A percentile compares a stretch with the other conserved stretches of the same genome.
phyloP scores from a whole-genome alignment of 2,797 vertebrate genomes.

The Phalloptychus januarius region DNA sequence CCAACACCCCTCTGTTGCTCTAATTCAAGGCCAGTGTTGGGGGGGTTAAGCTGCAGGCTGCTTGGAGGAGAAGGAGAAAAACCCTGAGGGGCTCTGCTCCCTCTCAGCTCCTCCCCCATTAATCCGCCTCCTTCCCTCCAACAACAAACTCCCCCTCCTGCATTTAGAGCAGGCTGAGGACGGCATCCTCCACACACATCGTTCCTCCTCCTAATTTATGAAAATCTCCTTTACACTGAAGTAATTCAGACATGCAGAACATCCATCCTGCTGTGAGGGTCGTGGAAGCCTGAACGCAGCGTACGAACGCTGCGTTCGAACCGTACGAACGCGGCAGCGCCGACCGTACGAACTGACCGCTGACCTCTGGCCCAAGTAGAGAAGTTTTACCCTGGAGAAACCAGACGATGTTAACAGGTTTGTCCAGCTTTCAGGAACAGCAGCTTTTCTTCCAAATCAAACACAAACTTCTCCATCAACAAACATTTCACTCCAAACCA shows the following conservation, averaged over 20 bases:
- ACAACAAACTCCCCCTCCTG: neutral
- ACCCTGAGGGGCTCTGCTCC: neutral
- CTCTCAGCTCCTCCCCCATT: conserved; percentile 3
- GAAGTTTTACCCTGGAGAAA: neutral
- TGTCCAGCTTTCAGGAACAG: neutral
- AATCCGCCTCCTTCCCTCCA: neutral
- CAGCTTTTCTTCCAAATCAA: neutral
- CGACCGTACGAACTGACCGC: neutral
- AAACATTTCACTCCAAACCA: neutral
- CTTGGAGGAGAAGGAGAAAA: neutral
- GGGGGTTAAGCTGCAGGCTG: neutral
- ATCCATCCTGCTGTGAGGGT: neutral
- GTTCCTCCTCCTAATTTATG: neutral
- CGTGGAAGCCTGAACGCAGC: neutral
- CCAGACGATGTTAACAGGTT: neutral
- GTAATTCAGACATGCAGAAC: conserved; percentile 2
- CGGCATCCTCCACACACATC: neutral
- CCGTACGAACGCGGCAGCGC: neutral
- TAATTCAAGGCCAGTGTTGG: neutral
- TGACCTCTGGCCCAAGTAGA: neutral
- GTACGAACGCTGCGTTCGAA: neutral
- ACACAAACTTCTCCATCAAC: neutral
- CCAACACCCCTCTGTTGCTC: neutral
- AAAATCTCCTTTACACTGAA: neutral
- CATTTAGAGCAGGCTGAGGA: neutral